Percentiles rank a stretch among this genome's conserved stretches.
These are phyloP conservation scores for Sylvicapra grimmia DNA, from an alignment of 2,113 vertebrate genomes.

Conservation along the genomic window DNA sequence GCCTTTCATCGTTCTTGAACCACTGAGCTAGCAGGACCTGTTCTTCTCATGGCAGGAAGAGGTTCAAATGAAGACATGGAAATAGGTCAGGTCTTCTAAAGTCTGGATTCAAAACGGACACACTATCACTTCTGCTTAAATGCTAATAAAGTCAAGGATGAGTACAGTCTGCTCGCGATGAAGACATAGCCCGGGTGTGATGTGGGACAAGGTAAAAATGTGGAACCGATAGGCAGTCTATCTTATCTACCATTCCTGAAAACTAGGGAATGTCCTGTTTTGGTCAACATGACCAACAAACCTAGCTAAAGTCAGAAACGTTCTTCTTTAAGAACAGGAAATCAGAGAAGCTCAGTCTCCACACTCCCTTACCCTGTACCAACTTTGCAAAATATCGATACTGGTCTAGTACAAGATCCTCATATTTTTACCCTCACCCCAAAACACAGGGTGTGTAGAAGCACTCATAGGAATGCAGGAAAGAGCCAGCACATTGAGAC, in stretches of 20 bases:
- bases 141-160: neutral
- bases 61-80: neutral
- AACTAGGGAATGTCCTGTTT: neutral
- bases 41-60: neutral
- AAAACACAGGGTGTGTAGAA: neutral
- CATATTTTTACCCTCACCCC: neutral
- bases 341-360: neutral
- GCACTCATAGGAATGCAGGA: neutral
- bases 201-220: neutral
- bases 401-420: neutral
- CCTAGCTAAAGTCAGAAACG: neutral
- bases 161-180: fast-evolving
- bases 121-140: neutral
- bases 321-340: neutral
- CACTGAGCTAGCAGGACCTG: neutral
- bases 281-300: too few species aligned
- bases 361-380: neutral
- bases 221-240: neutral
- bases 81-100: neutral
- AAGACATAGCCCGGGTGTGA: neutral
- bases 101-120: neutral
- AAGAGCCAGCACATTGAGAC: fast-evolving
- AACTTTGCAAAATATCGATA: neutral
- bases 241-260: neutral
- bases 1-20: neutral